phyloP scores from a whole-genome alignment of 2,797 vertebrate genomes.

The Poeciliopsis presidionis region DNA sequence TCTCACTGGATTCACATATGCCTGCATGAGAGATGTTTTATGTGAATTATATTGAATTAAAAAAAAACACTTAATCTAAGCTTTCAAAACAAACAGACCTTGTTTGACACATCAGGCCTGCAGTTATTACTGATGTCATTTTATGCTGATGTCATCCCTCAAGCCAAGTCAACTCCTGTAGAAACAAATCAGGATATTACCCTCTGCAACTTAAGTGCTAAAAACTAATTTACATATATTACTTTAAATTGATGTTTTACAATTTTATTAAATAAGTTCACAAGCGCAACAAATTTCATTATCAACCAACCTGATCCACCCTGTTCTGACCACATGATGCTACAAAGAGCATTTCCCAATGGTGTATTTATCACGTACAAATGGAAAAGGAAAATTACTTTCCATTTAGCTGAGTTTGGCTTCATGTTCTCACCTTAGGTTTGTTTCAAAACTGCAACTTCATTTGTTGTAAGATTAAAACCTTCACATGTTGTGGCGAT shows the following conservation, averaged over 20 bases:
- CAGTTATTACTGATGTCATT: slow-evolving; percentile 38
- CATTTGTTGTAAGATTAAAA: neutral
- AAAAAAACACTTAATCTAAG: slow-evolving; percentile 29
- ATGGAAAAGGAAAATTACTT: neutral
- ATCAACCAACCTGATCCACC: slow-evolving; percentile 13
- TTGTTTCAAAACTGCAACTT: neutral
- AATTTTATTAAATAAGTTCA: slow-evolving; percentile 27
- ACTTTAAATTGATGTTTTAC: slow-evolving; percentile 15
- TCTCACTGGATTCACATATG: slow-evolving; percentile 24
- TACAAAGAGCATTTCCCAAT: slow-evolving; percentile 4
- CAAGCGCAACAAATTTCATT: slow-evolving; percentile 37
- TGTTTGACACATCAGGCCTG: slow-evolving; percentile 34
- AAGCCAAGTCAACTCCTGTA: slow-evolving; percentile 53
- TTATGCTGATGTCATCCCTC: slow-evolving; percentile 9
- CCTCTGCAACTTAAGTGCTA: slow-evolving; percentile 41
- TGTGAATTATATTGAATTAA: neutral
- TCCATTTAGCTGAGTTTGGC: slow-evolving; percentile 11
- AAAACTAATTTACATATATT: slow-evolving; percentile 41
- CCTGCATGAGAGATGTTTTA: neutral
- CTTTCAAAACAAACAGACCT: slow-evolving; percentile 38
- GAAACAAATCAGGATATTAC: slow-evolving; percentile 59
- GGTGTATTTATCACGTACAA: slow-evolving; percentile 8
- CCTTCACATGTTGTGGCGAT: neutral
- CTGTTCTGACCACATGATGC: slow-evolving; percentile 31
- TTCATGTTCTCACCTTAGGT: neutral